phyloP scores from a whole-genome alignment of 2,113 vertebrate species.

The Raja brachyura region DNA sequence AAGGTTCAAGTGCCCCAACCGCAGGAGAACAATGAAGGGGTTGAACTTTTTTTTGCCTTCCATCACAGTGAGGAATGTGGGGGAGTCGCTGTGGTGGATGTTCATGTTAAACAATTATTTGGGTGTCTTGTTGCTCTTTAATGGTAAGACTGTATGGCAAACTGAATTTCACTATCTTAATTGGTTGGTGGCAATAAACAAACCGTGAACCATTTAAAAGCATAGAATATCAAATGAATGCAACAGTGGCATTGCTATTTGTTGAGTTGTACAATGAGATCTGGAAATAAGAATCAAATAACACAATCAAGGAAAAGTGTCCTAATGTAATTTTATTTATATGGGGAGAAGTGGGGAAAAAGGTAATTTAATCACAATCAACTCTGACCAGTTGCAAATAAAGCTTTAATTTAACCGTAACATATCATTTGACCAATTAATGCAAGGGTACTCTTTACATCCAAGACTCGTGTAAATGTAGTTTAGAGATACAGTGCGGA shows the following conservation, averaged over 20 bases:
- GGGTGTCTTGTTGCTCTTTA: too few species aligned
- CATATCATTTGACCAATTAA: too few species aligned
- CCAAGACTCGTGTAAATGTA: neutral
- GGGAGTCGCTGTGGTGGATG: too few species aligned
- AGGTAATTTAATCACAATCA: neutral
- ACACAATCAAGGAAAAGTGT: neutral
- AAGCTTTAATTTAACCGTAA: neutral
- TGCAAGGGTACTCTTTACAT: neutral
- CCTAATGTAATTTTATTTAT: neutral
- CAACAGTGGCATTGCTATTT: neutral
- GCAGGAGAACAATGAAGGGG: too few species aligned
- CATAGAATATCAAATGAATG: neutral
- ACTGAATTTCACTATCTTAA: too few species aligned
- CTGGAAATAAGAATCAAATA: neutral
- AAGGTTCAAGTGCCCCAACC: too few species aligned
- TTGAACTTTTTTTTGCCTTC: too few species aligned
- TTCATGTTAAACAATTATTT: too few species aligned
- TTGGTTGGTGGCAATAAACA: neutral
- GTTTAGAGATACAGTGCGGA: too few species aligned
- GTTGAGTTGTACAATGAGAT: neutral
- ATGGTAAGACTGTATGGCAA: too few species aligned
- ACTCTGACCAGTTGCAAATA: neutral
- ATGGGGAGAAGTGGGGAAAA: neutral
- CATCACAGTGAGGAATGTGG: too few species aligned
- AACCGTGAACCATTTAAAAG: neutral